Percentiles rank a stretch among this genome's conserved stretches.
These are phyloP conservation scores for Thermophis baileyi DNA, from an alignment of 2,113 vertebrate genomes.

Conservation along the genomic window DNA sequence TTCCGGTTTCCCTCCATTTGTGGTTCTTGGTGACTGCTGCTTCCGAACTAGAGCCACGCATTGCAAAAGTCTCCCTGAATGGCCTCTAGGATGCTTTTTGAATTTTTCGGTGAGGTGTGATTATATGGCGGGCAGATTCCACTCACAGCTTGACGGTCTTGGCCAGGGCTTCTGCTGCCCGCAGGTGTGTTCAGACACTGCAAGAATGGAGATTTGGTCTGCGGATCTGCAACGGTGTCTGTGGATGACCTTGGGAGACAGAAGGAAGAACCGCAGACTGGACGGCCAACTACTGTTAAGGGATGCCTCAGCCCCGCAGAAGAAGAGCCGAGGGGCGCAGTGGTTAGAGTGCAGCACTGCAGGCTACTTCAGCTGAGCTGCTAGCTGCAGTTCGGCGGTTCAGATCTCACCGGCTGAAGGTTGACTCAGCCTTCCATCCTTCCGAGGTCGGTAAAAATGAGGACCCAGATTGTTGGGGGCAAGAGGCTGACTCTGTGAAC, in stretches of 20 bases:
- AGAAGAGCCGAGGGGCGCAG: no score
- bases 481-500: no score
- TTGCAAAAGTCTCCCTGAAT: not conserved
- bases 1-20: conserved; percentile 49
- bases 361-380: no score
- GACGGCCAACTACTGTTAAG: not conserved
- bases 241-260: not conserved
- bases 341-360: no score
- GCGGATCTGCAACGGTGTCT: not conserved
- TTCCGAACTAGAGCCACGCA: conserved; percentile 21
- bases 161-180: conserved; percentile 2
- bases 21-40: conserved; percentile 22
- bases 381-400: no score
- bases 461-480: no score
- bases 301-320: not conserved
- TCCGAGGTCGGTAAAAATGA: no score
- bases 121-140: conserved; percentile 25
- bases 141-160: conserved; percentile 1
- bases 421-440: no score
- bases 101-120: conserved; percentile 29
- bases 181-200: not conserved
- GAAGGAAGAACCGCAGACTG: not conserved
- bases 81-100: conserved; percentile 6
- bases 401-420: no score
- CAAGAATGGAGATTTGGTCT: no score